Base-by-base conservation (phyloP, 2,113 vertebrate genomes). In the Rallus limicola region DNA sequence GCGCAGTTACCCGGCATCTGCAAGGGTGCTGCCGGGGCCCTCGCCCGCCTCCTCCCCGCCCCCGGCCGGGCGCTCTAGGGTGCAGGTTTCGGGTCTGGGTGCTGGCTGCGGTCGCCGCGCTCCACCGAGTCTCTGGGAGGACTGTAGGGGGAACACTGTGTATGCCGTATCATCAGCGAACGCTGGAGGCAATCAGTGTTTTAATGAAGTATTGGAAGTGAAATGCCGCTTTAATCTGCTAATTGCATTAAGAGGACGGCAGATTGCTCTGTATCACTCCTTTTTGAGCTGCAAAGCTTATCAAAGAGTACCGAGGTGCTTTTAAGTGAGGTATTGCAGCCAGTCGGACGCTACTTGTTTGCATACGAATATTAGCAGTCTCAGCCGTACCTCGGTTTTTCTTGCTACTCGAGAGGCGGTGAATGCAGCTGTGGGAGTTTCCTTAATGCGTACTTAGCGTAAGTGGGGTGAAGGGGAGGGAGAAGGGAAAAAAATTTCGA, bases 211-310 rank as follows among this genome's bases (percentile, higher is more conserved):
- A 56, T 74, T 95, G 95, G 77, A 80, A 81, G 59, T 83, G 95
- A 96, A 96, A 94, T 77, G 65, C 83, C 6, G 31, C 90, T 96
- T 94, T 94, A 96, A 95, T 97, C 79, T 96, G 81, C 90, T 97
- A 96, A 96, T 87, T 95, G 65, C 82, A 40, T 85, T 97, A 95
- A 95, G 96, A 94, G 90, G 83, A 71, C 7, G 26, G 69, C 92
- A 90, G 92, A 95, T 91, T 94, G 52, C 84, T 95, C 79, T 68
- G 13, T 12, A 20, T 92, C 24, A 6, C 90, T 82, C 63, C 48
- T 79, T 95, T 96, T 79, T 83, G 77, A 94, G 83, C 94, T 89
- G 29, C 33, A 86, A 86, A 75, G 83, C 55, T 96, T 88, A 69
- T 38, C 81, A 67, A 87, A 97, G 92, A 87, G 83, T 86, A 93